Conservation (phyloP, 2,797 vertebrate genomes). For the Sebastes taczanowskii region DNA sequence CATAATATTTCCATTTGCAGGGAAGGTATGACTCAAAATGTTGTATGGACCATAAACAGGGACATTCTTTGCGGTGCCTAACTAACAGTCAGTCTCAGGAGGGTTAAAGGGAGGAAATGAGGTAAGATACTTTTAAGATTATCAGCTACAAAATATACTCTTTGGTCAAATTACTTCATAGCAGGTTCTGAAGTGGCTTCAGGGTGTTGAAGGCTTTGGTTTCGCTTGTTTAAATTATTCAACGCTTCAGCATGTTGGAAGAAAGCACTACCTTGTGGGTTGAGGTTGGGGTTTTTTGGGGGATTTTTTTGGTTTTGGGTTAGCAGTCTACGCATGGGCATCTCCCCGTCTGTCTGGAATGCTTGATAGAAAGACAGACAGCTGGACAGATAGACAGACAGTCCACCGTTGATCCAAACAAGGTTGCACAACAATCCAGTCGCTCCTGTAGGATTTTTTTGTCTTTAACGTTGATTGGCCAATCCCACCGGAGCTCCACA, state of each 20-base stretch:
- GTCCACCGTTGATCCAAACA: slow-evolving; percentile 78
- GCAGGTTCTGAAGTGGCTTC: slow-evolving; percentile 40
- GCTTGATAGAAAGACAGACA: slow-evolving; percentile 73
- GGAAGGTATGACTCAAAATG: slow-evolving; percentile 14
- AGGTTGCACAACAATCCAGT: slow-evolving; percentile 77
- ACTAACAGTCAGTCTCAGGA: slow-evolving; percentile 58
- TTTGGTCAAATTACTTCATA: slow-evolving; percentile 76
- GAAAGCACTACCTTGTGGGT: slow-evolving; percentile 92
- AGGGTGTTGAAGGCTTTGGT: slow-evolving; percentile 67
- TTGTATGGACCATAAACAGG: slow-evolving; percentile 4
- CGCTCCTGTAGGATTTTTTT: slow-evolving; percentile 76
- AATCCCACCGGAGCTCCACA: slow-evolving; percentile 85
- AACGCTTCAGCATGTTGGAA: slow-evolving; percentile 93
- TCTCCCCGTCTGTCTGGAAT: slow-evolving; percentile 61
- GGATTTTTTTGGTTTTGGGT: slow-evolving; percentile 52
- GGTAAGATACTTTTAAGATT: slow-evolving; percentile 51
- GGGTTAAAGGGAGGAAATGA: slow-evolving; percentile 28
- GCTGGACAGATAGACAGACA: slow-evolving; percentile 72
- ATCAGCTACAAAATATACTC: slow-evolving; percentile 70
- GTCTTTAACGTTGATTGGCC: slow-evolving; percentile 82
- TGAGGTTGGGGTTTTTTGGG: slow-evolving; percentile 15
- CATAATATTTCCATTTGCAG: slow-evolving; percentile 21
- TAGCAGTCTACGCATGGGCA: slow-evolving; percentile 64
- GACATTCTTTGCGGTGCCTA: slow-evolving; percentile 5
- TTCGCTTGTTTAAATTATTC: slow-evolving; percentile 70